Evolutionary conservation across 2,888 invertebrate genomes (phyloP), one percentile per base, ranked within the genome.

Genomic region (Tineola bisselliella): DNA sequence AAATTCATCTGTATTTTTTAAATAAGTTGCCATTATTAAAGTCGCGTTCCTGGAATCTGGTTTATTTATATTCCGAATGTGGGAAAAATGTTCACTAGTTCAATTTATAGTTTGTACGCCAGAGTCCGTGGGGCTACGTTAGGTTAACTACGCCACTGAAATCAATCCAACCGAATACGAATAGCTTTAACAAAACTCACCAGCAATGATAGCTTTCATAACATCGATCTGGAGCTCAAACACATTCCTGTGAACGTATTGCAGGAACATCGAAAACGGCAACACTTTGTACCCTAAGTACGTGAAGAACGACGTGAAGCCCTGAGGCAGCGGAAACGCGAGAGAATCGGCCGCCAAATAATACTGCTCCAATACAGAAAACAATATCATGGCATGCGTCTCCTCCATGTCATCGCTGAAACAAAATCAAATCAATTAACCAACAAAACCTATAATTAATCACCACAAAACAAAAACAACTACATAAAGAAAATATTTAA

Each of bases 181-280:
- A n/a, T n/a, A n/a, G n/a, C n/a, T n/a, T 52, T 44, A 61, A 17
- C 10, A 30, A 13, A 62, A 52, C 75, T 74, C 72, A 94, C 94
- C 92, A 67, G 91, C 90, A 75, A 95, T 90, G 64, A 95, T 94
- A 48, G 91, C 90, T 84, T 95, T 95, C 88, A 94, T 92, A 1
- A 95, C 94, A 72, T 95, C 95, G 25, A 95, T 93, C 82, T 95
- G 96, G 65, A 96, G 80, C 71, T 95, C 94, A 67, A 96, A 92
- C 52, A 95, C 94, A 73, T 94, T 93, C 68, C 93, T 88, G 67
- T 93, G 91, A 62, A 95, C 92, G 76, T 95, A 95, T 77, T 95
- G 95, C 68, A 94, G 77, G 77, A 96, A 96, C 74, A 92, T 90
- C 65, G 92, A 89, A 77, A 93, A 94, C 30, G 91, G 89, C 65